A percentile compares a stretch with the other conserved stretches of the same genome.
phyloP scores from a whole-genome alignment of 53 echinoderm and acorn worm genomes.

The Holothuria leucospilota region DNA sequence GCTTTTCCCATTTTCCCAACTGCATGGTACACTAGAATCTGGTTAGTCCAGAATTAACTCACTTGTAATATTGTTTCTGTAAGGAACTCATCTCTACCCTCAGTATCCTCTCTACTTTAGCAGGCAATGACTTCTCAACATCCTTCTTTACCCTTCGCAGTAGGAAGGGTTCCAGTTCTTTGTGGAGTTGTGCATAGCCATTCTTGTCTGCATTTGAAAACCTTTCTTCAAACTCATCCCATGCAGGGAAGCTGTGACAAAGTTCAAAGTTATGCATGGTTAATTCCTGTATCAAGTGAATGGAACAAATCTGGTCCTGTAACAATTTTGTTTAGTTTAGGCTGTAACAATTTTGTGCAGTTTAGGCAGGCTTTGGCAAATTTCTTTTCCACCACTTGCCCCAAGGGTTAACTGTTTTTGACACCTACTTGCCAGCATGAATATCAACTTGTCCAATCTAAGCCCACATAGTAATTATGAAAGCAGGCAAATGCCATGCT shows the following conservation, averaged over 20 bases:
- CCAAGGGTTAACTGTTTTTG: too few relatives aligned
- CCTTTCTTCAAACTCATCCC: conserved; percentile 94
- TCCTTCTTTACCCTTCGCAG: conserved; percentile 96
- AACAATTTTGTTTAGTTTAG: too few relatives aligned
- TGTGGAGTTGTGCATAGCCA: conserved; percentile 93
- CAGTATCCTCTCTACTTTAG: conserved; percentile 96
- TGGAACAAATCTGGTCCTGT: too few relatives aligned
- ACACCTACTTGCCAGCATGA: too few relatives aligned
- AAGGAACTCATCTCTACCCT: conserved; percentile 94
- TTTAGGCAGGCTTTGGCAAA: too few relatives aligned
- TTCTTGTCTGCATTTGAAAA: conserved; percentile 90
- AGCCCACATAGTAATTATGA: too few relatives aligned
- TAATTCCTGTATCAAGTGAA: not conserved
- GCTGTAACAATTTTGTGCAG: too few relatives aligned
- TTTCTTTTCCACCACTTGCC: too few relatives aligned
- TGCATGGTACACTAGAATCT: too few relatives aligned
- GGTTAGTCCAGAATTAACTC: conserved; percentile 10
- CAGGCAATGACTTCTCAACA: conserved; percentile 97
- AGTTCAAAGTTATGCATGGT: not conserved
- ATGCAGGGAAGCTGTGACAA: conserved; percentile 65
- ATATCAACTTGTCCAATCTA: too few relatives aligned
- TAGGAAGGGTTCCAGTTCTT: conserved; percentile 94
- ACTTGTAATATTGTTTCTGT: conserved; percentile 99
- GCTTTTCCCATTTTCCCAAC: too few relatives aligned
- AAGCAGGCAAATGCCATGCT: too few relatives aligned